A percentile compares a stretch with the other conserved stretches of the same genome.
These are phyloP conservation scores for Trypoxylus dichotomus DNA, from an alignment of 1,140 invertebrate species.

Conservation along the genomic window DNA sequence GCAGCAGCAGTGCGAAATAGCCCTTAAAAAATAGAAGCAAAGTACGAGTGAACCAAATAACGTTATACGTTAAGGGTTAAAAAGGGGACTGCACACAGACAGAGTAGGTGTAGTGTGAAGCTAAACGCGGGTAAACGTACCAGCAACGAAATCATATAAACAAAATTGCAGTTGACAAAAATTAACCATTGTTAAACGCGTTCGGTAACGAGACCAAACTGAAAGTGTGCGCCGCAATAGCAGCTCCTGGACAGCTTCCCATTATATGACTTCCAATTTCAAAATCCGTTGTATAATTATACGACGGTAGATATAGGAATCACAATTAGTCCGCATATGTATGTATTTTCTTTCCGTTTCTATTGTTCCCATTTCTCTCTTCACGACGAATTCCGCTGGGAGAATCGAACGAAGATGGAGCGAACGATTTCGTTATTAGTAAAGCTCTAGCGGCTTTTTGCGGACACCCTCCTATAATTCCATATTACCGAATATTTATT, in stretches of 20 bases:
- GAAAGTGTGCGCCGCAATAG: constrained; percentile 44
- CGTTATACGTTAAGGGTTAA: constrained; percentile 12
- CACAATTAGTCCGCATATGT: constrained; percentile 28
- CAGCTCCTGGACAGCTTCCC: constrained; percentile 33
- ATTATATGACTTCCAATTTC: constrained; percentile 46
- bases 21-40: not conserved
- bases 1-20: constrained; percentile 9
- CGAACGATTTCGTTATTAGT: not conserved
- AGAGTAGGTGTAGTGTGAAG: not conserved
- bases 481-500: constrained; percentile 5
- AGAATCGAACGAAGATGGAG: not conserved
- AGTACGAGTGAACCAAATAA: not conserved
- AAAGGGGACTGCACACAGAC: not conserved
- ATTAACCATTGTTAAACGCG: constrained; percentile 46
- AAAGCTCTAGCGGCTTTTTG: not conserved
- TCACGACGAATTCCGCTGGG: not conserved
- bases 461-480: not conserved
- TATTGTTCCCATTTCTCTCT: constrained; percentile 9
- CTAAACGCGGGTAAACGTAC: constrained; percentile 15
- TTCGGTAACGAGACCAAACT: constrained; percentile 47
- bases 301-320: constrained; percentile 28
- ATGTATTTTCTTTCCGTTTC: constrained; percentile 28
- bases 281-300: constrained; percentile 45
- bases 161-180: constrained; percentile 51
- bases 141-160: constrained; percentile 43